A percentile compares a stretch with the other conserved stretches of the same genome.
Evolutionary conservation across 2,888 invertebrate genomes (phyloP).

Genomic region (Eupithecia vulgata): DNA sequence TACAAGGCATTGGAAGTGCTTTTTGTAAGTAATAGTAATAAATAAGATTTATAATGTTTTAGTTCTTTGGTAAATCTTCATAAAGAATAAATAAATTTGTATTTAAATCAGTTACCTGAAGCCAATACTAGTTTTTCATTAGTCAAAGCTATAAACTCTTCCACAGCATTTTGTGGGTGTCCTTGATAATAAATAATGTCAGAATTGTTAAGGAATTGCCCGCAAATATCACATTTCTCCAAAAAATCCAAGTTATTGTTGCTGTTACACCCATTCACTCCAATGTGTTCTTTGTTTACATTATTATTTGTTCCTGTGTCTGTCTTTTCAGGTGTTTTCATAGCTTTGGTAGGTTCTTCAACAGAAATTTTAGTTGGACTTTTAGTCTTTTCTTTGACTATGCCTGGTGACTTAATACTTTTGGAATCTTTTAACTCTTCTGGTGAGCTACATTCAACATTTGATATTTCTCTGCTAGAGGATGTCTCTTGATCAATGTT

Average conservation of each 20-base stretch:
- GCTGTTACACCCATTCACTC: conserved; percentile 13
- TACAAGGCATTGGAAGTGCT: background rate
- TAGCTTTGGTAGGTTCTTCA: background rate
- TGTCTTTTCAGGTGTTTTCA: conserved; percentile 12
- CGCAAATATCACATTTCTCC: conserved; percentile 75
- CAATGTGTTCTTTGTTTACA: conserved; percentile 5
- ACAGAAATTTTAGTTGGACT: conserved; percentile 2
- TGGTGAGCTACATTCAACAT: conserved; percentile 10
- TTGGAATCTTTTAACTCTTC: conserved; percentile 1
- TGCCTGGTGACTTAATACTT: conserved; percentile 2
- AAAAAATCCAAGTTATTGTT: conserved; percentile 48
- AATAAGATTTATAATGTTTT: background rate
- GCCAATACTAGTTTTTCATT: conserved; percentile 89
- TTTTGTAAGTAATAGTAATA: background rate
- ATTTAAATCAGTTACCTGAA: conserved; percentile 79
- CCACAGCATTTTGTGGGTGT: conserved; percentile 90
- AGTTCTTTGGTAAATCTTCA: background rate
- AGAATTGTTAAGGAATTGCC: conserved; percentile 78
- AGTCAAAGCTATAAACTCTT: conserved; percentile 90
- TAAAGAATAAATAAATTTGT: background rate
- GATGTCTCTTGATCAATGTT: conserved; percentile 24
- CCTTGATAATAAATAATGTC: conserved; percentile 86
- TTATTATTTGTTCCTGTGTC: conserved; percentile 21
- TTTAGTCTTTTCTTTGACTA: conserved; percentile 17
- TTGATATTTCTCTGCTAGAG: background rate